These are phyloP conservation scores for Drosophila nigromelanica DNA, from an alignment of 1,140 invertebrate genomes.

Conservation along the genomic window DNA sequence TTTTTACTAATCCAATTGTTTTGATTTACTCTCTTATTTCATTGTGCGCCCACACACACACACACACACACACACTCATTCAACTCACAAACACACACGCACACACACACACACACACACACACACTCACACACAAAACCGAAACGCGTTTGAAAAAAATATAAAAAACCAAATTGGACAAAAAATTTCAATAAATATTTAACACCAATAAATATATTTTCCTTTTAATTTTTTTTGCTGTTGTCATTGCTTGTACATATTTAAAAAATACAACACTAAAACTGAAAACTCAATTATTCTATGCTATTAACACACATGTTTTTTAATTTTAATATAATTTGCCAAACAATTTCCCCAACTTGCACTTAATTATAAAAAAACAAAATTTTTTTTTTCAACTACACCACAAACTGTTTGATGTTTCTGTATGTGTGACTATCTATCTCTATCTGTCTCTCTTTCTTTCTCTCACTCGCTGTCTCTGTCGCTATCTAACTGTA, in stretches of 20 bases:
- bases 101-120: constrained; percentile 14
- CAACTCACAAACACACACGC: constrained; percentile 11
- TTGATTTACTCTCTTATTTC: constrained; percentile 74
- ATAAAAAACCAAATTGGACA: constrained; percentile 50
- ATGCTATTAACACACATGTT: constrained; percentile 16
- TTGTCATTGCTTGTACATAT: constrained; percentile 38
- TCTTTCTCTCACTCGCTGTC: constrained; percentile 65
- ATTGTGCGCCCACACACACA: constrained; percentile 61
- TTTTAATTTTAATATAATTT: constrained; percentile 12
- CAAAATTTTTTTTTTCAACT: constrained; percentile 29
- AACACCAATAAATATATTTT: constrained; percentile 18
- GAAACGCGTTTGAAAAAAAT: constrained; percentile 76
- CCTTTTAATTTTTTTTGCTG: constrained; percentile 5
- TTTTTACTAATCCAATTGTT: constrained; percentile 73
- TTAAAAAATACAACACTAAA: constrained; percentile 6
- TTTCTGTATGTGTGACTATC: constrained; percentile 79
- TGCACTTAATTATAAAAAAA: constrained; percentile 17
- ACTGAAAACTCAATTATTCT: constrained; percentile 13
- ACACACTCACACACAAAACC: constrained; percentile 18
- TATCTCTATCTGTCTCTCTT: constrained; percentile 71
- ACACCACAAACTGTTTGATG: constrained; percentile 60
- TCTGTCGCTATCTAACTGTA: constrained; percentile 77
- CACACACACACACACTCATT: constrained; percentile 10
- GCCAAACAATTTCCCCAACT: constrained; percentile 5
- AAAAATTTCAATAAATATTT: constrained; percentile 35